Evolutionary conservation across 2,888 invertebrate genomes (phyloP), one percentile per base, ranked within the genome.

Genomic region (Melipona bicolor): DNA sequence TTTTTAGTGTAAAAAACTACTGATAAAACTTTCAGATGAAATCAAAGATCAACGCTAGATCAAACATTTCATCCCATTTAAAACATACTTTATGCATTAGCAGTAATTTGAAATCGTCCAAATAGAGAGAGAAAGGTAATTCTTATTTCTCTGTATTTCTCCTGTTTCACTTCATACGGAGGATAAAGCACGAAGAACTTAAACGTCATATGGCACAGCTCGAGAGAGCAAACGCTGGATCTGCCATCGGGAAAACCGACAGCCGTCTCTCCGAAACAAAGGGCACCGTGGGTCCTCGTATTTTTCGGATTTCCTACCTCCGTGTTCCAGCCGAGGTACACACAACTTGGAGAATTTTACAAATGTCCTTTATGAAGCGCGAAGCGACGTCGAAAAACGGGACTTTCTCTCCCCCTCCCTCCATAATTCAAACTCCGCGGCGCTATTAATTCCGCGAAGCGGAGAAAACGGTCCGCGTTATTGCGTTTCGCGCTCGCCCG

Each of bases 401-500:
- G 32, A 3, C 36, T 36, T 9, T 21, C 36, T 17, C 13, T 17
- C 4, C 11, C 36, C 36, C 9, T n/a, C 24, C 19, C 62, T 11
- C 11, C 56, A 11, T 72, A 19, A 50, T 49, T 36, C 50, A 15
- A 61, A 62, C 52, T 54, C 62, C 17, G 43, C n/a, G 11, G 43
- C 27, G 52, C 36, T 72, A 73, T 77, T 73, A 54, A 64, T 73
- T 64, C 54, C 43, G 9, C 19, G 15, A 9, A 65, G 4, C 24
- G 11, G 21, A 27, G 5, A 27, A 54, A 52, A n/a, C n/a, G 64
- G 43, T 5, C 24, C 49, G 19, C 24, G 50, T 65, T 73, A 77
- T 77, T 77, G 64, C 72, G 21, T 36, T 27, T 61, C 13, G 19
- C 21, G 36, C 43, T 13, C 52, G 11, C 36, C 24, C 36, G 9